Evolutionary conservation across 2,113 vertebrate species (phyloP), one percentile per base, ranked within the genome.

Genomic region (Tupaia tana): DNA sequence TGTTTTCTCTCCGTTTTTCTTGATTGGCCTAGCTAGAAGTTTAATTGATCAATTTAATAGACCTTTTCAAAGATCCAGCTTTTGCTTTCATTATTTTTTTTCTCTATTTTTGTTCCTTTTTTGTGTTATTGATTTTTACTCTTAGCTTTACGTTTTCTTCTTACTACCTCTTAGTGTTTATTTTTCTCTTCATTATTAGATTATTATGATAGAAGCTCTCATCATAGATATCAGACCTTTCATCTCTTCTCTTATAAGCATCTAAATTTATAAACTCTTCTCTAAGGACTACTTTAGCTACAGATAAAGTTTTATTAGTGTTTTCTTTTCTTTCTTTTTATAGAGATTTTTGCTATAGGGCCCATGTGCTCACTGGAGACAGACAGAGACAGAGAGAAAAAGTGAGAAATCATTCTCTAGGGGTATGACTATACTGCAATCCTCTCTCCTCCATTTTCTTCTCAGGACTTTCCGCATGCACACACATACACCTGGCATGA

Each of bases 71-170:
- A 89, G 43, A 88, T 59, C 18, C 5, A 56, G 9, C 4, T 56
- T 93, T 58, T 88, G 29, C 5, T 82, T 89, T 74, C 15, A 67
- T n/a, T 75, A 75, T 88, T 67, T n/a, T 82, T 88, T 67, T n/a
- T 82, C 29, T 58, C 59, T 24, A 59, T n/a, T 67, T 6, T 66
- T 58, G 18, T 22, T 22, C 20, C 13, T 71, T 81, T 73, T 54
- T 6, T 70, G 66, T 93, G 34, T 71, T 86, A 70, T 3, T 71
- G 20, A 80, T 54, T 86, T 71, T 70, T 8, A 58, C 13, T 88
- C 59, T 70, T 34, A n/a, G 13, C 12, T 80, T 87, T 80, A 63
- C 34, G 54, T 27, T 71, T 80, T 86, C 27, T 31, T 25, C 27
- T 88, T 87, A 73, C n/a, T 75, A 58, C 9, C 69, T 78, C 25